Evolutionary conservation across 1,140 invertebrate genomes (phyloP).

Genomic region (Pseudomyrmex cubaensis): DNA sequence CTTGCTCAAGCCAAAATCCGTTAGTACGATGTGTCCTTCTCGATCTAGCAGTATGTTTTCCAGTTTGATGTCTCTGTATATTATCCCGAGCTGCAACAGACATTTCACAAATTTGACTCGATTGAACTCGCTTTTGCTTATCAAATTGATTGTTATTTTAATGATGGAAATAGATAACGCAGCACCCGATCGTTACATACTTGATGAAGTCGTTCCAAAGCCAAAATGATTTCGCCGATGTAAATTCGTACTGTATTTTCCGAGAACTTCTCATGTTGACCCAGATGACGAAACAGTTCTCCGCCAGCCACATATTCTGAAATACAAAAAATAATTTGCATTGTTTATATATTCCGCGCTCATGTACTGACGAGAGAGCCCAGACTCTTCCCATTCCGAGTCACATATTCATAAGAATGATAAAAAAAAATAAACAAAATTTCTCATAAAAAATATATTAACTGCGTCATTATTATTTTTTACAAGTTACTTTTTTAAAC

Average conservation of each 20-base stretch:
- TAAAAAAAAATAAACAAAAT: background rate
- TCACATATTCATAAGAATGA: background rate
- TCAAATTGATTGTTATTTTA: background rate
- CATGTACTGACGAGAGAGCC: background rate
- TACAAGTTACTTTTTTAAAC: too few relatives aligned
- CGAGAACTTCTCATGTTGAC: conserved; percentile 94
- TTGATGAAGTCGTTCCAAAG: conserved; percentile 95
- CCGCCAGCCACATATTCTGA: conserved; percentile 97
- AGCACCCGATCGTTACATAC: conserved; percentile 81
- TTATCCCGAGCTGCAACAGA: conserved; percentile 93
- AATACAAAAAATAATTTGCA: conserved; percentile 57
- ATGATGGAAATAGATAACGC: background rate
- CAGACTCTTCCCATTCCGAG: background rate
- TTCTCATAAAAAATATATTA: too few relatives aligned
- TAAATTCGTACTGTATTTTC: conserved; percentile 95
- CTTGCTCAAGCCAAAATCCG: conserved; percentile 97
- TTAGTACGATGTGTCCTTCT: conserved; percentile 95
- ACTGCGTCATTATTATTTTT: too few relatives aligned
- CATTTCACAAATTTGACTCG: background rate
- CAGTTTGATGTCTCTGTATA: conserved; percentile 98
- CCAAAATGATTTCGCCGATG: conserved; percentile 96
- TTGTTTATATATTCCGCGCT: background rate
- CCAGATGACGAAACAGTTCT: conserved; percentile 96
- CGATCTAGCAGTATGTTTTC: conserved; percentile 96
- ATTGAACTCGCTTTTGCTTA: background rate